A percentile compares a stretch with the other conserved stretches of the same genome.
These are phyloP conservation scores for Drosophila malerkotliana DNA, from an alignment of 1,140 invertebrate species.

Conservation along the genomic window DNA sequence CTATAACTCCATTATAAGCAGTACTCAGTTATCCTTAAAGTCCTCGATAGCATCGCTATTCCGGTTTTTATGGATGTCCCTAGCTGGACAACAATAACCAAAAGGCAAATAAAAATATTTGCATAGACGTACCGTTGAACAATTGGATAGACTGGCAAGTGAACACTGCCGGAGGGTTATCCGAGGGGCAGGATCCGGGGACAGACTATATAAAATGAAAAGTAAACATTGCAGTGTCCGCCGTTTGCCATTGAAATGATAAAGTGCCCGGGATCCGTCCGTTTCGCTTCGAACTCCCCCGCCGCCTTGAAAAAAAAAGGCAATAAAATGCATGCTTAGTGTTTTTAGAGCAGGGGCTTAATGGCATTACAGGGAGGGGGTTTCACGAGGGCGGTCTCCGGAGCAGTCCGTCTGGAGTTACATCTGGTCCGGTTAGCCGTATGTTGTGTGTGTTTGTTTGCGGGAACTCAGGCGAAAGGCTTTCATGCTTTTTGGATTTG, in stretches of 20 bases:
- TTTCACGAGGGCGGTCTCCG: conserved; percentile 3
- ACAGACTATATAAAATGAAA: conserved; percentile 64
- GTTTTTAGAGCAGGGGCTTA: conserved; percentile 53
- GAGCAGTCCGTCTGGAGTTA: conserved; percentile 42
- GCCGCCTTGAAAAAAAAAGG: conserved; percentile 65
- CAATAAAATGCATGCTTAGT: conserved; percentile 82
- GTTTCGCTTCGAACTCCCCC: neutral
- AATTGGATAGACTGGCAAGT: conserved; percentile 69
- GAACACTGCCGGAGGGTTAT: conserved; percentile 38
- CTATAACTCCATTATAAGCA: neutral
- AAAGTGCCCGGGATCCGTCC: conserved; percentile 52
- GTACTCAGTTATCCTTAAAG: neutral
- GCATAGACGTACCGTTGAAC: conserved; percentile 71
- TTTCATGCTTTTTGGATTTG: conserved; percentile 76
- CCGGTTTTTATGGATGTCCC: conserved; percentile 36
- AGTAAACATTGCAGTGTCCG: conserved; percentile 72
- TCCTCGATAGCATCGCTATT: neutral
- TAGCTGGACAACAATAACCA: conserved; percentile 63
- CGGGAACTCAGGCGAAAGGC: conserved; percentile 60
- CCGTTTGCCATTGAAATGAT: conserved; percentile 76
- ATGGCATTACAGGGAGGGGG: conserved; percentile 57
- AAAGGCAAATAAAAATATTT: conserved; percentile 78
- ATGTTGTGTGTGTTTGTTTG: conserved; percentile 39
- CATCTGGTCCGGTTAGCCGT: conserved; percentile 50
- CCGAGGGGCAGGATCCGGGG: conserved; percentile 12